phyloP scores from a whole-genome alignment of 2,797 vertebrate genomes.

The Sebastes nivosus region DNA sequence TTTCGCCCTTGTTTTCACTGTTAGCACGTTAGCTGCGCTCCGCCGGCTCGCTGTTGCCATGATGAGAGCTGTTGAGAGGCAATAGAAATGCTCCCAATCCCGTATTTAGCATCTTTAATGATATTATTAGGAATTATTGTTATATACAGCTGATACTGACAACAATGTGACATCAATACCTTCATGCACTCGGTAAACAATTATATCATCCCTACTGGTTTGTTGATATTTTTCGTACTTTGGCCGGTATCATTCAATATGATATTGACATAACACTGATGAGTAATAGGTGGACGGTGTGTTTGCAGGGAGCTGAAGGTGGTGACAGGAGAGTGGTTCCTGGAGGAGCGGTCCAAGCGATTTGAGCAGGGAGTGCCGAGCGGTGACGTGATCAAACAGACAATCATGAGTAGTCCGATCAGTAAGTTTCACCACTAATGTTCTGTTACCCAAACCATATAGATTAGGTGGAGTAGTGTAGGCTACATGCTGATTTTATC shows the following conservation, averaged over 20 bases:
- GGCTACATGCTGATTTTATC: background rate
- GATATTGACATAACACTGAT: background rate
- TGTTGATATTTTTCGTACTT: background rate
- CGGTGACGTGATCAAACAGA: constrained; percentile 90
- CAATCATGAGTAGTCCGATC: constrained; percentile 86
- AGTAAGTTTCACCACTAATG: constrained; percentile 76
- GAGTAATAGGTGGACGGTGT: background rate
- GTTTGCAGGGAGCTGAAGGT: constrained; percentile 89
- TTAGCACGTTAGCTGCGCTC: too few relatives aligned
- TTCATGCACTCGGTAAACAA: background rate
- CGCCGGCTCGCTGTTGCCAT: too few relatives aligned
- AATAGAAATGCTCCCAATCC: too few relatives aligned
- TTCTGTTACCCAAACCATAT: background rate
- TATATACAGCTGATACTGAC: background rate
- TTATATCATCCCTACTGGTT: background rate
- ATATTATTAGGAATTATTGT: too few relatives aligned
- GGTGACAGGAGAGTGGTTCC: constrained; percentile 96
- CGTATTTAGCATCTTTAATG: too few relatives aligned
- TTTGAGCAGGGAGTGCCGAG: constrained; percentile 85
- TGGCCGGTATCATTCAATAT: background rate
- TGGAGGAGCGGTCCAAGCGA: constrained; percentile 94
- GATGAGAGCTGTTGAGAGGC: too few relatives aligned
- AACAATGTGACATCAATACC: background rate
- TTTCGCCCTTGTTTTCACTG: too few relatives aligned
- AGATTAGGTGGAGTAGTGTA: background rate